These are phyloP conservation scores for Apostichopus parvimensis DNA, from an alignment of 35 echinoderm and acorn worm species.

Conservation along the genomic window DNA sequence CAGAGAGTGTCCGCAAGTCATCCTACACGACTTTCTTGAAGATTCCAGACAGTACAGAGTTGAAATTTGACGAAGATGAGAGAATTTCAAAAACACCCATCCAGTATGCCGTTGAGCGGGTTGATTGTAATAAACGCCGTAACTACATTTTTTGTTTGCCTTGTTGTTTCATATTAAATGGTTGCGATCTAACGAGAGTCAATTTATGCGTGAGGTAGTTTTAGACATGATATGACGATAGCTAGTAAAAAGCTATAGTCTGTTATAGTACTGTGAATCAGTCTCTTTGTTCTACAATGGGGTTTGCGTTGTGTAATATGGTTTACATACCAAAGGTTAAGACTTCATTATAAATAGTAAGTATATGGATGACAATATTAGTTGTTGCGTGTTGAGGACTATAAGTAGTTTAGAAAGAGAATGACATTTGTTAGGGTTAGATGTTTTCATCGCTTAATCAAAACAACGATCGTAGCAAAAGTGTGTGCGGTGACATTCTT, in stretches of 20 bases:
- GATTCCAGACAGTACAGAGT: background rate
- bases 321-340: background rate
- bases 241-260: background rate
- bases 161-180: constrained; percentile 55
- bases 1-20: constrained; percentile 3
- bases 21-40: constrained; percentile 21
- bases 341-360: background rate
- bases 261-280: background rate
- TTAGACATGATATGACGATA: constrained; percentile 1
- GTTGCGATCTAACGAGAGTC: constrained; percentile 49
- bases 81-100: background rate
- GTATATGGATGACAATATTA: background rate
- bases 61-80: background rate
- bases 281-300: background rate
- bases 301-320: background rate
- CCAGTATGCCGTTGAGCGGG: constrained; percentile 39
- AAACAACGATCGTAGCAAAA: background rate
- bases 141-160: constrained; percentile 51
- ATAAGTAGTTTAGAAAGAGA: background rate
- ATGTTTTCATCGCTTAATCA: background rate
- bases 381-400: background rate
- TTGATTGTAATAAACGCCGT: constrained; percentile 49
- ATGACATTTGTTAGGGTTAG: background rate
- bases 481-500: too few species aligned
- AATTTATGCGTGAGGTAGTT: constrained; percentile 51